A percentile compares a stretch with the other conserved stretches of the same genome.
Conservation (phyloP, 2,113 vertebrate species). For the Tragelaphus scriptus region DNA sequence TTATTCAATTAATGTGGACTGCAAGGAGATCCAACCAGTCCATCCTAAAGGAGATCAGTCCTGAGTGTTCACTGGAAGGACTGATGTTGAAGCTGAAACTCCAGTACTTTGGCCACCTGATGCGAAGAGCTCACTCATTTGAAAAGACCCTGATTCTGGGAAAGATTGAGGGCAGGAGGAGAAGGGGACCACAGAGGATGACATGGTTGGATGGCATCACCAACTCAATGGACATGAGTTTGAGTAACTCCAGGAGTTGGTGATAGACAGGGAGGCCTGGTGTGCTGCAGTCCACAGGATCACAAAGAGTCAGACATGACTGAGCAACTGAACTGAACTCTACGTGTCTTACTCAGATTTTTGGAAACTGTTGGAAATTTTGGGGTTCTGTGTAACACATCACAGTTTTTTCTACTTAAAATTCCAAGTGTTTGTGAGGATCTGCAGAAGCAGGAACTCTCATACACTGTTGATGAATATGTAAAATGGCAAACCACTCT, state of each 20-base stretch:
- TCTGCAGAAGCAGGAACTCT: neutral
- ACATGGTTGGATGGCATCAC: neutral
- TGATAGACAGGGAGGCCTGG: neutral
- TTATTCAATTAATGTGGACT: neutral
- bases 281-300: neutral
- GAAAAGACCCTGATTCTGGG: neutral
- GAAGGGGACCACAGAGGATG: neutral
- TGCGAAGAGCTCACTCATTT: neutral
- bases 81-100: neutral
- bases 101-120: neutral
- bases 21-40: neutral
- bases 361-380: neutral
- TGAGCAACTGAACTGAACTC: neutral
- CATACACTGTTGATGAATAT: neutral
- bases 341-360: neutral
- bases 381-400: neutral
- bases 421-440: neutral
- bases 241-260: neutral
- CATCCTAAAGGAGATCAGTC: neutral
- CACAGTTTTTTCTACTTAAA: neutral
- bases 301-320: neutral
- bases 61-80: neutral
- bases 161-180: neutral
- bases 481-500: neutral
- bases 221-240: neutral